Percentiles rank a stretch among this genome's conserved stretches.
These are phyloP conservation scores for Sturmia bella DNA, from an alignment of 2,888 invertebrate genomes.

Conservation along the genomic window DNA sequence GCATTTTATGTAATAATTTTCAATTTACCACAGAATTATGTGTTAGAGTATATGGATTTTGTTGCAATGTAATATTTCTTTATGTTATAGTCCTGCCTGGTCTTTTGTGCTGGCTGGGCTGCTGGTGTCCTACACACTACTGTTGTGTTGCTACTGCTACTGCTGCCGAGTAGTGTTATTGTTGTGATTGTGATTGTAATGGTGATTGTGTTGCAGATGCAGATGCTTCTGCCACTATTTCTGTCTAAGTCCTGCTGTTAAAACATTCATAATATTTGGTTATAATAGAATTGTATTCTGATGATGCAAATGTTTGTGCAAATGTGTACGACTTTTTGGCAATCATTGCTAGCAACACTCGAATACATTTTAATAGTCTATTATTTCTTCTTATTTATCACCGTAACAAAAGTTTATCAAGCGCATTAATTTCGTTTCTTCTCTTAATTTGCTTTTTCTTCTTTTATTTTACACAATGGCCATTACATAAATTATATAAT, in stretches of 20 bases:
- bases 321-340: conserved; percentile 44
- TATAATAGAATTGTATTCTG: conserved; percentile 19
- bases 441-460: conserved; percentile 1
- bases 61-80: conserved; percentile 36
- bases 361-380: conserved; percentile 40
- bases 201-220: conserved; percentile 35
- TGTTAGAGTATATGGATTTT: conserved; percentile 26
- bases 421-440: not conserved
- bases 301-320: not conserved
- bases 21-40: conserved; percentile 71
- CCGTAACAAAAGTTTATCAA: too few relatives aligned
- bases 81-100: conserved; percentile 27
- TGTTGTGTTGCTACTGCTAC: conserved; percentile 4
- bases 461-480: too few relatives aligned
- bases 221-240: conserved; percentile 47
- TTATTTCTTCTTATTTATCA: not conserved
- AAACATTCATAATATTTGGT: conserved; percentile 60
- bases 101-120: conserved; percentile 3
- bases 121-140: conserved; percentile 2
- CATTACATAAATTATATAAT: too few relatives aligned
- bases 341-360: conserved; percentile 23
- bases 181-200: conserved; percentile 32
- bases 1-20: conserved; percentile 72
- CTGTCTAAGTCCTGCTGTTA: conserved; percentile 59
- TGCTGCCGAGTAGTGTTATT: too few relatives aligned